Base-by-base conservation (phyloP, 1,140 invertebrate genomes). In the Berghia stephanieae region DNA sequence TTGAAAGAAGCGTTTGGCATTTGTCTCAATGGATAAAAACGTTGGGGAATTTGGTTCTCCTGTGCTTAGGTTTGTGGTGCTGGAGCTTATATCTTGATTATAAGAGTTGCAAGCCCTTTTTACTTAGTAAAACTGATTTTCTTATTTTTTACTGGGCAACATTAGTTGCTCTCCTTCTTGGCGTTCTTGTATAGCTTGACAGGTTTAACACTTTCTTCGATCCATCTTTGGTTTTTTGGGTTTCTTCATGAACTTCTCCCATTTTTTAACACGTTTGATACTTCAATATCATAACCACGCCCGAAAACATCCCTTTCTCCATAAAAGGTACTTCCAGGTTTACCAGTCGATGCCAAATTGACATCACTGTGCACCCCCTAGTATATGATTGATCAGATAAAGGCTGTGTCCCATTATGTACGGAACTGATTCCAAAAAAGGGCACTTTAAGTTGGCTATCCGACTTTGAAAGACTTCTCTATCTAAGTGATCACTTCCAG, bases 211-310 rank as follows among this genome's bases (percentile, higher is more conserved):
- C 78, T 63, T 79, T 79, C 76, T 78, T 78, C n/a, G n/a, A n/a
- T n/a, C n/a, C n/a, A n/a, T n/a, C n/a, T n/a, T n/a, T n/a, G n/a
- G n/a, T n/a, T n/a, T n/a, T n/a, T n/a, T n/a, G n/a, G n/a, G n/a
- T n/a, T 81, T 81, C 66, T 86, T 83, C 85, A 86, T 85, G 43
- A 79, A 83, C 42, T 75, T 85, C 66, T 87, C 86, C 86, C 86
- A 87, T 43, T 86, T 86, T 72, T 86, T 86, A 27, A 87, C 83
- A 60, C 86, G 76, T 49, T 87, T 2, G 86, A 82, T 13, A 87
- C 84, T 78, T 86, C 85, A 36, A 87, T 87, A 67, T 87, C 82
- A 67, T 87, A 87, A 46, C 86, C 36, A 87, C 86, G 82, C 86
- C 86, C 6, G 86, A 87, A 75, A 87, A 87, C 86, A 87, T 87